Conservation (phyloP, 2,113 vertebrate species). For the Hippolais icterina region DNA sequence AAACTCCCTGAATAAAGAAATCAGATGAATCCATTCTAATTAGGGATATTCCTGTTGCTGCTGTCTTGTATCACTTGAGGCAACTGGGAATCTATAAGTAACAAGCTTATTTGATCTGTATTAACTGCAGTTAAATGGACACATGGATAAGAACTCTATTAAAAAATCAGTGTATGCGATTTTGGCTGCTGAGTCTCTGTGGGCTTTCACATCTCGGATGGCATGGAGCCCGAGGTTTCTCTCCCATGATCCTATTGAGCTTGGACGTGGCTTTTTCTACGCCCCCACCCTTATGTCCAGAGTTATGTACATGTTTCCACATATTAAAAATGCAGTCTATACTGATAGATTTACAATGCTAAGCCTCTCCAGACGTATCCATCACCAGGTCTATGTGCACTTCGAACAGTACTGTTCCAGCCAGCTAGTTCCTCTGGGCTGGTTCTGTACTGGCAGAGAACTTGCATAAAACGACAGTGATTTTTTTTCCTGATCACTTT, state of each 20-base stretch:
- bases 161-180: slow-evolving; percentile 54
- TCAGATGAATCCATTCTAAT: slow-evolving; percentile 17
- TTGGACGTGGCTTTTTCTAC: slow-evolving; percentile 68
- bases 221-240: slow-evolving; percentile 63
- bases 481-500: background rate
- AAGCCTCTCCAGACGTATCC: background rate
- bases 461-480: background rate
- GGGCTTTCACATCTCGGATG: slow-evolving; percentile 63
- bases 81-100: slow-evolving; percentile 45
- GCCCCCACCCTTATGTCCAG: slow-evolving; percentile 68
- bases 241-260: slow-evolving; percentile 58
- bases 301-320: slow-evolving; percentile 40
- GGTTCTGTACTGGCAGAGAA: background rate
- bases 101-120: slow-evolving; percentile 49
- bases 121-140: slow-evolving; percentile 51
- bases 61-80: slow-evolving; percentile 36
- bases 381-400: background rate
- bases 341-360: background rate
- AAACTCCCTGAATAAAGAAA: slow-evolving; percentile 21
- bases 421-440: background rate
- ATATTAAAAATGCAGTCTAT: slow-evolving; percentile 39
- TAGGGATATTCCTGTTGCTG: slow-evolving; percentile 25
- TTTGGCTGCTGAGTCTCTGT: slow-evolving; percentile 59
- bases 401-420: background rate
- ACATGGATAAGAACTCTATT: slow-evolving; percentile 66